Conservation (phyloP, 1,140 invertebrate genomes). For the Drosophila miranda region DNA sequence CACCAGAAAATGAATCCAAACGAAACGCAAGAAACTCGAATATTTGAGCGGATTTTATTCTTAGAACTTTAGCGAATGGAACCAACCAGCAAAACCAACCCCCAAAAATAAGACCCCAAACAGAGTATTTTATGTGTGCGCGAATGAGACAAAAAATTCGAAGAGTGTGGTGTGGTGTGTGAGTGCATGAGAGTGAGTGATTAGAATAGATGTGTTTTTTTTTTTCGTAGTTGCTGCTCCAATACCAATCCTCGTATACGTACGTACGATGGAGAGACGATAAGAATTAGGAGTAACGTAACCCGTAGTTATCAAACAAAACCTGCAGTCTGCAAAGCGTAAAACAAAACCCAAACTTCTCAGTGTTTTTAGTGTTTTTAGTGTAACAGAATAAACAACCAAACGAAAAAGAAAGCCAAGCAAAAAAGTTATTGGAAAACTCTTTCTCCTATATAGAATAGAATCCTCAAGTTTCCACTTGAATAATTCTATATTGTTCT, state of each 20-base stretch:
- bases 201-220: conserved; percentile 5
- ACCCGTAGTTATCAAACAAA: conserved; percentile 9
- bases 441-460: conserved; percentile 21
- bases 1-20: conserved; percentile 55
- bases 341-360: conserved; percentile 10
- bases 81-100: conserved; percentile 15
- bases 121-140: conserved; percentile 23
- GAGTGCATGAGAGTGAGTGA: conserved; percentile 5
- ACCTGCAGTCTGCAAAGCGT: background rate
- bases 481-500: conserved; percentile 22
- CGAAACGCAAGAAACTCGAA: conserved; percentile 2
- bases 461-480: conserved; percentile 19
- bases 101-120: conserved; percentile 1
- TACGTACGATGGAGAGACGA: conserved; percentile 16
- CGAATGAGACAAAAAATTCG: background rate
- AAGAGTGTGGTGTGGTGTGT: background rate
- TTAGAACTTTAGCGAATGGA: conserved; percentile 51
- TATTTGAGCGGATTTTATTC: conserved; percentile 60
- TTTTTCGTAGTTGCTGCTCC: conserved; percentile 7
- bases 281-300: no score
- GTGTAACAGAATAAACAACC: conserved; percentile 13
- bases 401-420: background rate
- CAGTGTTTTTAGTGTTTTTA: conserved; percentile 21
- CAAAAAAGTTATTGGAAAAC: conserved; percentile 1
- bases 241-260: conserved; percentile 6